A percentile compares a stretch with the other conserved stretches of the same genome.
phyloP scores from a whole-genome alignment of 2,888 invertebrate genomes.

The Tachina fera region DNA sequence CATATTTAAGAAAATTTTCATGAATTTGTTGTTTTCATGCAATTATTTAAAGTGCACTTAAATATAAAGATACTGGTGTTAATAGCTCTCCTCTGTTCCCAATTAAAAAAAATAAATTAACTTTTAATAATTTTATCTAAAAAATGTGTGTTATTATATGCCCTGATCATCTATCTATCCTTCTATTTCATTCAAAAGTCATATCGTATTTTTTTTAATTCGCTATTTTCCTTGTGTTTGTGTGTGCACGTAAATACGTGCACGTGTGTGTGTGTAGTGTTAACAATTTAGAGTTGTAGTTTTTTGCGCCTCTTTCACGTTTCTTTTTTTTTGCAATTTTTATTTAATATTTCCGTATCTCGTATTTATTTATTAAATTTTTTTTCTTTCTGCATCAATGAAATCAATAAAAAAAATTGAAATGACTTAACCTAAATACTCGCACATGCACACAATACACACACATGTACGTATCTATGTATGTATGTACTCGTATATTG shows the following conservation, averaged over 20 bases:
- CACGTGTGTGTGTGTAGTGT: slow-evolving; percentile 4
- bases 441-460: background rate
- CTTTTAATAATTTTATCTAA: background rate
- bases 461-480: background rate
- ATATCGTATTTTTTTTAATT: slow-evolving; percentile 34
- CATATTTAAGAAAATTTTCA: too few species aligned
- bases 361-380: slow-evolving; percentile 56
- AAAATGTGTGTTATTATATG: slow-evolving; percentile 28
- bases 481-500: background rate
- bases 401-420: slow-evolving; percentile 71
- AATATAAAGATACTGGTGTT: background rate
- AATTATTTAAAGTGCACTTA: slow-evolving; percentile 3
- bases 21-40: background rate
- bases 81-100: background rate
- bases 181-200: background rate
- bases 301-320: slow-evolving; percentile 1
- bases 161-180: background rate
- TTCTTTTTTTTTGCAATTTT: slow-evolving; percentile 3
- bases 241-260: background rate
- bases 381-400: slow-evolving; percentile 42
- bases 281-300: slow-evolving; percentile 30
- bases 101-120: background rate
- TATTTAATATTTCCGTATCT: slow-evolving; percentile 45
- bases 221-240: background rate
- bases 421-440: slow-evolving; percentile 67